phyloP scores from a whole-genome alignment of 2,888 invertebrate genomes.

The Scrobipalpa costella region DNA sequence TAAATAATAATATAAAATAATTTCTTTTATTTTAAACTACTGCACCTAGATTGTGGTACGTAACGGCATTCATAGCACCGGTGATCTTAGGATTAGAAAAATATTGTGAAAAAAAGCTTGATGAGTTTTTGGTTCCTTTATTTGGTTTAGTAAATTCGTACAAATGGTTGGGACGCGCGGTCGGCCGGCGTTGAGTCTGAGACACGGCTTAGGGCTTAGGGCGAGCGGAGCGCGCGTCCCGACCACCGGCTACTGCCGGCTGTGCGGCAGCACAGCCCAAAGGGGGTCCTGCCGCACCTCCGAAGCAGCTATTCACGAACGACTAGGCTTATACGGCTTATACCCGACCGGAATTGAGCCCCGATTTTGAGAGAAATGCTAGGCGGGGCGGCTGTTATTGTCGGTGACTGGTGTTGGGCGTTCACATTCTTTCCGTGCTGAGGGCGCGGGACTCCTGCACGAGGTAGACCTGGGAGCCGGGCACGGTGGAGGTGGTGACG shows the following conservation, averaged over 20 bases:
- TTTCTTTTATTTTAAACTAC: constrained; percentile 70
- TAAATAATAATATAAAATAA: constrained; percentile 79
- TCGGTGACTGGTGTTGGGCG: constrained; percentile 36
- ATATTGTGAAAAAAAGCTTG: constrained; percentile 73
- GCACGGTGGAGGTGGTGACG: constrained; percentile 95
- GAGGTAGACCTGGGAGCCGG: constrained; percentile 95
- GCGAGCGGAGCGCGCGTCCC: constrained; percentile 76
- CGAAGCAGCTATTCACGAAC: constrained; percentile 66
- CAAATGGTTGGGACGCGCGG: constrained; percentile 66
- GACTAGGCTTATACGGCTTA: constrained; percentile 66
- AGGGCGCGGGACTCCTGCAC: constrained; percentile 91
- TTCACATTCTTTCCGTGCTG: constrained; percentile 66
- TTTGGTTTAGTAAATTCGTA: constrained; percentile 66
- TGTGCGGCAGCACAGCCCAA: constrained; percentile 45
- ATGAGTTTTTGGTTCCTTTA: constrained; percentile 74
- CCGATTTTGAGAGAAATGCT: constrained; percentile 73
- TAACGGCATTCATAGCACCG: constrained; percentile 61
- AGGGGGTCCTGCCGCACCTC: constrained; percentile 22
- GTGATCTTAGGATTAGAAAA: constrained; percentile 71
- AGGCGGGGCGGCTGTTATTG: constrained; percentile 49
- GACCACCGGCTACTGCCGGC: constrained; percentile 38
- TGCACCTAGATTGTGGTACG: constrained; percentile 62
- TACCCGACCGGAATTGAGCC: constrained; percentile 79
- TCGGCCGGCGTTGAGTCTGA: constrained; percentile 66
- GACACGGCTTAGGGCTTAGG: constrained; percentile 76